Conservation (phyloP, 1,140 invertebrate species). For the Drosophila kurseongensis region DNA sequence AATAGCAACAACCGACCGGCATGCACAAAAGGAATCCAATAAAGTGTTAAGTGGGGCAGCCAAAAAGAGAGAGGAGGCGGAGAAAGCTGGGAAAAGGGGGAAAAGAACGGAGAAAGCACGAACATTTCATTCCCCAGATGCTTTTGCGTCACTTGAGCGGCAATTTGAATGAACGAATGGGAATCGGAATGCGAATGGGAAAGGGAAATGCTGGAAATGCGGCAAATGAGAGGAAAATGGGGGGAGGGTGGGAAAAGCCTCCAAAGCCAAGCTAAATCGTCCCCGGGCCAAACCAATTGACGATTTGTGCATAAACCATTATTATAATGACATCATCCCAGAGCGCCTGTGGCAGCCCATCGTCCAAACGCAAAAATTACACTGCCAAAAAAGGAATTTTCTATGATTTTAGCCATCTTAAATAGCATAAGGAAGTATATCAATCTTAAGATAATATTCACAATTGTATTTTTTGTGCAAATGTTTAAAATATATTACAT, state of each 20-base stretch:
- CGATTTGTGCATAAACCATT: slow-evolving; percentile 66
- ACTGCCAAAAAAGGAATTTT: slow-evolving; percentile 1
- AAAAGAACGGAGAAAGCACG: slow-evolving; percentile 6
- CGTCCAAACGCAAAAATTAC: slow-evolving; percentile 18
- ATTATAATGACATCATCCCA: slow-evolving; percentile 68
- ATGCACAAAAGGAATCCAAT: slow-evolving; percentile 66
- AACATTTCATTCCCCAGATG: slow-evolving; percentile 59
- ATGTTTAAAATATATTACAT: too few species aligned
- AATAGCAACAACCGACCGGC: slow-evolving; percentile 2
- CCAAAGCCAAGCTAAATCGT: slow-evolving; percentile 22
- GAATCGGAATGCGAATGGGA: slow-evolving; percentile 37
- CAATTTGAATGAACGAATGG: slow-evolving; percentile 49
- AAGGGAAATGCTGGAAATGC: slow-evolving; percentile 6
- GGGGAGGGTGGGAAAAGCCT: too few species aligned
- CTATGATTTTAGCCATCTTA: too few species aligned
- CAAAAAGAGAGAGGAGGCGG: not conserved
- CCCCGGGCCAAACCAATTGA: slow-evolving; percentile 49
- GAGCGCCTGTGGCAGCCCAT: slow-evolving; percentile 16
- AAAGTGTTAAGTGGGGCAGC: slow-evolving; percentile 53
- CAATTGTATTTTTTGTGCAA: too few species aligned
- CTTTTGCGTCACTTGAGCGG: slow-evolving; percentile 62
- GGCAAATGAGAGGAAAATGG: not conserved
- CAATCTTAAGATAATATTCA: too few species aligned
- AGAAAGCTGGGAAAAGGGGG: not conserved
- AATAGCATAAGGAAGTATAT: too few species aligned